Percentiles rank a stretch among this genome's conserved stretches.
These are phyloP conservation scores for Pedionomus torquatus DNA, from an alignment of 2,113 vertebrate genomes.

Conservation along the genomic window DNA sequence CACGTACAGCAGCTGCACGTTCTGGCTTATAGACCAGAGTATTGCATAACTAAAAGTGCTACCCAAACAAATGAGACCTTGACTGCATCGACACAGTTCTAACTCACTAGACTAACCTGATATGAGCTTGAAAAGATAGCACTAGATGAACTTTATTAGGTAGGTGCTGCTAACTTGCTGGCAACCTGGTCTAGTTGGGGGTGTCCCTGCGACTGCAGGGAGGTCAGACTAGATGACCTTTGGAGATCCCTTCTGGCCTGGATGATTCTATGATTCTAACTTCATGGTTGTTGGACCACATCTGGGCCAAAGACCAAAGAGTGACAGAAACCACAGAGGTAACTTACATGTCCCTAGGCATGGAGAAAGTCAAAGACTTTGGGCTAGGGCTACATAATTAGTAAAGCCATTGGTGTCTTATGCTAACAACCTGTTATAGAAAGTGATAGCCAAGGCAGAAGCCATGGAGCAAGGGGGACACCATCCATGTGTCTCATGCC, in stretches of 20 bases:
- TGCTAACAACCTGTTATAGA: not conserved
- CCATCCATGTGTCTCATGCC: not conserved
- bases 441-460: not conserved
- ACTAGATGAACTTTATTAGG: accelerated
- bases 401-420: not conserved
- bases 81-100: not conserved
- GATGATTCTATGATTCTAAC: too few relatives aligned
- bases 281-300: not conserved
- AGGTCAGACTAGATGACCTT: too few relatives aligned
- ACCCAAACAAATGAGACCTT: not conserved
- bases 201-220: too few relatives aligned
- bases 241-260: too few relatives aligned
- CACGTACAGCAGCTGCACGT: not conserved
- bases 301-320: not conserved
- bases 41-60: not conserved
- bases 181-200: too few relatives aligned
- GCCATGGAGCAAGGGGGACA: not conserved
- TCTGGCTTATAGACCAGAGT: not conserved
- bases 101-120: not conserved
- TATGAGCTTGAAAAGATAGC: not conserved
- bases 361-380: not conserved
- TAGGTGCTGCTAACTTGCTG: not conserved
- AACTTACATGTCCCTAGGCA: not conserved
- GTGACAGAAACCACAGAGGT: not conserved
- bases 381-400: not conserved